A percentile compares a stretch with the other conserved stretches of the same genome.
Evolutionary conservation across 2,797 vertebrate species (phyloP).

Genomic region (Pteronotus mesoamericanus): DNA sequence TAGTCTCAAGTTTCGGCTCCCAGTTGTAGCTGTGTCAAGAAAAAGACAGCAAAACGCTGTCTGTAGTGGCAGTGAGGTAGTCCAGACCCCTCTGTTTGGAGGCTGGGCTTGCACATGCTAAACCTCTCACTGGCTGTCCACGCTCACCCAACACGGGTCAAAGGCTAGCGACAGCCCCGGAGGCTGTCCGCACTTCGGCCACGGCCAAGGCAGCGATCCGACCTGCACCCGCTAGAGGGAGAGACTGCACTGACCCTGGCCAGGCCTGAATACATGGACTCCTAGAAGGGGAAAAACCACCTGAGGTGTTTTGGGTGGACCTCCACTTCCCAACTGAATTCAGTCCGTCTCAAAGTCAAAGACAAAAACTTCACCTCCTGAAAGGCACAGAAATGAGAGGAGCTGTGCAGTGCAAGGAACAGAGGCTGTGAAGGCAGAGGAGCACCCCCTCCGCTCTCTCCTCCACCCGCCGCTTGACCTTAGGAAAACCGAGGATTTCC

Average conservation of each 20-base stretch:
- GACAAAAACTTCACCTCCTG: not conserved
- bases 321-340: not conserved
- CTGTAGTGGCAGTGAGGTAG: accelerated
- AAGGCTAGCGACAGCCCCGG: accelerated
- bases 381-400: not conserved
- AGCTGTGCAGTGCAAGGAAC: not conserved
- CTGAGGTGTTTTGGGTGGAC: not conserved
- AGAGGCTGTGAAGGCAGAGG: not conserved
- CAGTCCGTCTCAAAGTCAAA: not conserved
- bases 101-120: not conserved
- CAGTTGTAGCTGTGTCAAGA: not conserved
- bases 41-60: not conserved
- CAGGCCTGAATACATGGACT: not conserved
- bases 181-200: not conserved
- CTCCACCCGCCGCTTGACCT: not conserved
- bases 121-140: not conserved
- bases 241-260: not conserved
- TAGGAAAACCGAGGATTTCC: not conserved
- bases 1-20: not conserved
- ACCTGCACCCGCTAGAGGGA: not conserved
- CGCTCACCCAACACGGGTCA: not conserved
- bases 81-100: too few species aligned
- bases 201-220: too few species aligned
- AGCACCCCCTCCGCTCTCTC: not conserved
- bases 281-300: not conserved